Evolutionary conservation across 2,113 vertebrate species (phyloP).

Genomic region (Saimiri boliviensis): DNA sequence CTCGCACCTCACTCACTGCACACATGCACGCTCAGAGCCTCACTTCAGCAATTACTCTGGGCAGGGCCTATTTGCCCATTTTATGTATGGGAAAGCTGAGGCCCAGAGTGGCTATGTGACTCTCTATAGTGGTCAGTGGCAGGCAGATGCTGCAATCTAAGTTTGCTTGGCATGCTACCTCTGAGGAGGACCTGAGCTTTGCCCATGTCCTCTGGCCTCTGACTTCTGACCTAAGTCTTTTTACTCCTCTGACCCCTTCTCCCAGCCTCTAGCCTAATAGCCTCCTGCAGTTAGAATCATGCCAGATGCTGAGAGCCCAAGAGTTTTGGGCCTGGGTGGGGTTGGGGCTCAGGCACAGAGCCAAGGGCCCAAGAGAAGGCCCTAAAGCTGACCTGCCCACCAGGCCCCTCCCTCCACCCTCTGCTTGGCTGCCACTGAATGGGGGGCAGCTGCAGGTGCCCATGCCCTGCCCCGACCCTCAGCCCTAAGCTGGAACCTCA

Average conservation of each 20-base stretch:
- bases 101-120: neutral
- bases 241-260: neutral
- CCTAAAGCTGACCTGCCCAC: neutral
- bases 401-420: too few species aligned
- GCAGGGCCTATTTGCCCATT: neutral
- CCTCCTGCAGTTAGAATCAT: fast-evolving
- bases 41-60: neutral
- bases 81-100: neutral
- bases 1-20: too few species aligned
- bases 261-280: neutral
- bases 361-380: neutral
- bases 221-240: neutral
- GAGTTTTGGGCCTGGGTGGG: neutral
- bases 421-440: neutral
- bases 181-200: neutral
- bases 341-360: neutral
- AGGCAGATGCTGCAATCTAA: too few species aligned
- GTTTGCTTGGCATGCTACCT: neutral
- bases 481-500: too few species aligned
- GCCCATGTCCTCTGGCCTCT: neutral
- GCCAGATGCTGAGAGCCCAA: neutral
- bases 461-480: too few species aligned
- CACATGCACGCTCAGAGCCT: too few species aligned
- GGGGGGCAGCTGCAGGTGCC: neutral
- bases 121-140: neutral